phyloP scores from a whole-genome alignment of 2,113 vertebrate species.

The Gyps fulvus region DNA sequence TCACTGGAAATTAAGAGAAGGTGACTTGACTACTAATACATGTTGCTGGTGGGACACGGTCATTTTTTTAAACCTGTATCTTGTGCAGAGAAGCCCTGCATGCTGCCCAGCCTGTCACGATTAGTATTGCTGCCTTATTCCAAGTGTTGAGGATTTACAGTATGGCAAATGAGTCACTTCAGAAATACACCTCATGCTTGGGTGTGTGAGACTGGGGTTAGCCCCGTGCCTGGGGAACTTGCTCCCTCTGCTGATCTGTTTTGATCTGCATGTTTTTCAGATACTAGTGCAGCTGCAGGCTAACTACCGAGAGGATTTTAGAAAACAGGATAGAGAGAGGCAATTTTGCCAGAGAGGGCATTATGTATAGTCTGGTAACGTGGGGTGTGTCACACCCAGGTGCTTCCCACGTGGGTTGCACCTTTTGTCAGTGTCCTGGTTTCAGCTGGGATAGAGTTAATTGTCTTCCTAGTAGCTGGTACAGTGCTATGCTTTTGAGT shows the following conservation, averaged over 20 bases:
- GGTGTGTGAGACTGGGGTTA: neutral
- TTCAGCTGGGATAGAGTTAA: no score
- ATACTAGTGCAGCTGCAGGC: neutral
- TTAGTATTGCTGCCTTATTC: neutral
- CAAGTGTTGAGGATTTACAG: neutral
- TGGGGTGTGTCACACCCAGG: fast-evolving
- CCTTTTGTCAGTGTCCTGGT: neutral
- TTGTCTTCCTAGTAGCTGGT: no score
- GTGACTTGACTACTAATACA: neutral
- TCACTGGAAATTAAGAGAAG: neutral
- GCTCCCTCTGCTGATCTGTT: neutral
- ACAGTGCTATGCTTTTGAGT: no score
- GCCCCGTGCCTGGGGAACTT: neutral
- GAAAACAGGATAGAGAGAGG: neutral
- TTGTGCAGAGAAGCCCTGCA: neutral
- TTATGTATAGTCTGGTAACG: neutral
- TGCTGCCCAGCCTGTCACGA: neutral
- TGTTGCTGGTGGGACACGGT: neutral
- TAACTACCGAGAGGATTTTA: neutral
- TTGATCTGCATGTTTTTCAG: neutral
- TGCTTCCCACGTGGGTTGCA: neutral
- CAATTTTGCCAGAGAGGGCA: neutral
- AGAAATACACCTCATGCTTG: neutral
- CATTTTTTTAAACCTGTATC: neutral
- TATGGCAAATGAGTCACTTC: fast-evolving